A percentile compares a stretch with the other conserved stretches of the same genome.
Conservation (phyloP, 2,113 vertebrate genomes). For the Motacilla alba region DNA sequence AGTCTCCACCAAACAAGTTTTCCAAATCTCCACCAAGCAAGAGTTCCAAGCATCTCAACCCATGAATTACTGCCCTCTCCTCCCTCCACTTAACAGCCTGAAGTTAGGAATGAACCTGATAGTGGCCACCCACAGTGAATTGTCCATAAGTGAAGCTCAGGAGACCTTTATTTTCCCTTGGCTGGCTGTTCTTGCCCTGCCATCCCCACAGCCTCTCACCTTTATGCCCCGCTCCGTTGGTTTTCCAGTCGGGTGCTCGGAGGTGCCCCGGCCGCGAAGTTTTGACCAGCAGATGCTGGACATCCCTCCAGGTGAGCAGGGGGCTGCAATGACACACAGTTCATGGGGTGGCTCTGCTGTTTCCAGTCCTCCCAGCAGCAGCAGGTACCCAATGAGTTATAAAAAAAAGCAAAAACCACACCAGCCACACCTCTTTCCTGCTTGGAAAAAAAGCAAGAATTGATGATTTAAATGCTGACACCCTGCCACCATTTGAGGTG, state of each 20-base stretch:
- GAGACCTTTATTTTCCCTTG: background rate
- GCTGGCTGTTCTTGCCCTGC: rapidly evolving
- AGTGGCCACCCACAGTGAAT: background rate
- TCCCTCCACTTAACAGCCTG: background rate
- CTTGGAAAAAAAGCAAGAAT: background rate
- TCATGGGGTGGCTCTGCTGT: background rate
- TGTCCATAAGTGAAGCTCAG: rapidly evolving
- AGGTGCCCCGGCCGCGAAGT: constrained; percentile 87
- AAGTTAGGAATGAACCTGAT: background rate
- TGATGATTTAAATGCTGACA: background rate
- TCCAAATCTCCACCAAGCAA: background rate
- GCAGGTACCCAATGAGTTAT: background rate
- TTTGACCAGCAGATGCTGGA: constrained; percentile 90
- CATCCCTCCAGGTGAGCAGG: constrained; percentile 88
- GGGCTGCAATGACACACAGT: constrained; percentile 65
- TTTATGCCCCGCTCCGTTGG: constrained; percentile 85
- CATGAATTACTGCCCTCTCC: background rate
- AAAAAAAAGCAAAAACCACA: background rate
- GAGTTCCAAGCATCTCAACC: background rate
- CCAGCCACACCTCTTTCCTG: background rate
- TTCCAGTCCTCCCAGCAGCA: background rate
- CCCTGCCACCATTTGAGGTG: background rate
- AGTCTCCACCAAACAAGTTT: background rate
- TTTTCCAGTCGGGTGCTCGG: constrained; percentile 88
- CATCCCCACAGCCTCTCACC: constrained; percentile 50